Conservation (phyloP, 2,888 invertebrate genomes). For the Fissipunctia ypsillon region DNA sequence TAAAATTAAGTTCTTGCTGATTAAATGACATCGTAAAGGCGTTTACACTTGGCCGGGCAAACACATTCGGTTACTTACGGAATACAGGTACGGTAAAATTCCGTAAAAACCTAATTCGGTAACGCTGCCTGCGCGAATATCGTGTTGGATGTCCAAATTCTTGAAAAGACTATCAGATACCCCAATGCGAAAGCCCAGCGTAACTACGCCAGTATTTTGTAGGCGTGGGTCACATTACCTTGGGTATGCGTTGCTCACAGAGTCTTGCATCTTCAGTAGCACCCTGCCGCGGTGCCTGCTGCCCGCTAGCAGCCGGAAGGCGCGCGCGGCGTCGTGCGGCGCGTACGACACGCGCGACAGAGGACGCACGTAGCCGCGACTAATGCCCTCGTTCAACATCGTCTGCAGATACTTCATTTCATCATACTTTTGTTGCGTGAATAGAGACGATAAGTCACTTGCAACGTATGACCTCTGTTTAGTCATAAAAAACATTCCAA, state of each 20-base stretch:
- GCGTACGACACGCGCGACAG: slow-evolving; percentile 76
- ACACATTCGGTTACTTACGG: neutral
- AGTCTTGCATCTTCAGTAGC: slow-evolving; percentile 69
- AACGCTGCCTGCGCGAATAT: neutral
- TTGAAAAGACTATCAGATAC: neutral
- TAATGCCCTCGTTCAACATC: slow-evolving; percentile 78
- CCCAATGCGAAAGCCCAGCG: neutral
- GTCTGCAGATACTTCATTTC: slow-evolving; percentile 69
- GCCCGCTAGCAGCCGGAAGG: slow-evolving; percentile 74
- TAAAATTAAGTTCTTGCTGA: neutral
- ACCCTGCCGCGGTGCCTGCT: slow-evolving; percentile 79
- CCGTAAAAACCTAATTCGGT: neutral
- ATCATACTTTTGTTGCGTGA: slow-evolving; percentile 56
- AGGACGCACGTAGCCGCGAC: slow-evolving; percentile 78
- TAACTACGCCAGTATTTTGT: too few relatives aligned
- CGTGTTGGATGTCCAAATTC: neutral
- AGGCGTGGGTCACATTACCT: slow-evolving; percentile 6
- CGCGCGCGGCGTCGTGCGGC: slow-evolving; percentile 71
- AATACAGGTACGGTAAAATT: neutral
- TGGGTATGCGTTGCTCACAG: neutral
- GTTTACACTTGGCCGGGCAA: neutral
- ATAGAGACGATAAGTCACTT: slow-evolving; percentile 70
- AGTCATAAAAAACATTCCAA: slow-evolving; percentile 63
- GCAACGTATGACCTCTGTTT: slow-evolving; percentile 51
- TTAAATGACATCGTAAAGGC: neutral